Evolutionary conservation across 2,888 invertebrate species (phyloP), one percentile per base, ranked within the genome.

Genomic region (Drosophila histrio): DNA sequence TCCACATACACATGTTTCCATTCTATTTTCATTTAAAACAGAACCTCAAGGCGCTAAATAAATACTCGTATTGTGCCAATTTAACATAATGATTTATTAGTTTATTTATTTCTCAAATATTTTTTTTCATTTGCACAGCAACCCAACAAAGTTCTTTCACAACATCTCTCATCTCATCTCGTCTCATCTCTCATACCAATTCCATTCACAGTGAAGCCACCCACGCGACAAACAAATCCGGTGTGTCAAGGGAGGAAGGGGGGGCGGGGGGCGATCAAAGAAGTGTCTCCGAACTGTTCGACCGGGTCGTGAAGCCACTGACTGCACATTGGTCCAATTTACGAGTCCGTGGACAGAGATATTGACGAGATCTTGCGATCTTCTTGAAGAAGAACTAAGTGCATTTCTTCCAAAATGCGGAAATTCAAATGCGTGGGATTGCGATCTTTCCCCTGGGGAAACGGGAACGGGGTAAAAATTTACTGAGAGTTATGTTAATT

Each of bases 401-500:
- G 72, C 85, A 74, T 58, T 52, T 65, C 64, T 64, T 52, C 76
- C n/a, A 62, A 75, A 72, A 84, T 78, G 83, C 84, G 88, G 84
- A 84, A 84, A 84, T 72, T 78, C 76, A 68, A 71, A 64, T 66
- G 76, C 72, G 88, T 84, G 84, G 88, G 88, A 49, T 2, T 43
- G 11, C 43, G 28, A 17, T n/a, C 38, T 1, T 6, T n/a, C n/a
- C n/a, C n/a, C n/a, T n/a, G n/a, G 17, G 46, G 22, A 1, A 17
- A 7, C 30, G 43, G 39, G 13, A 15, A n/a, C 8, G 26, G 21
- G 38, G 13, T 32, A 24, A 43, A 32, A 19, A 56, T 61, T 26
- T 24, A 62, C 9, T 30, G 57, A 83, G 84, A 87, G 80, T 87
- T 87, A 89, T 86, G 84, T 85, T 88, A 90, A 90, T 90, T 89